Conservation (phyloP, 2,888 invertebrate genomes). For the Xanthorhoe designata region DNA sequence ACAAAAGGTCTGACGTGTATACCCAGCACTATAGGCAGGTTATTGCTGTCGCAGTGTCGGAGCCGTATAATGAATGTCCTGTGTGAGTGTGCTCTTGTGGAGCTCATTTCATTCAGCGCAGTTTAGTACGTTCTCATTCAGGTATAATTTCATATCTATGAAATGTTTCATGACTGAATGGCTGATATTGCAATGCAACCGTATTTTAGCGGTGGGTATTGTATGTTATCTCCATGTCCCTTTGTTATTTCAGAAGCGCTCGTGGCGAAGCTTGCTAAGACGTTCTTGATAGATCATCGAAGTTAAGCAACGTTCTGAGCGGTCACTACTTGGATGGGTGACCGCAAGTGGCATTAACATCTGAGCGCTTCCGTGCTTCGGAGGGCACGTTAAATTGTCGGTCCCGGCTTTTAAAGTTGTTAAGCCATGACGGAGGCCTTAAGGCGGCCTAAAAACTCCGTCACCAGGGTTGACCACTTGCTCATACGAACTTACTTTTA, state of each 20-base stretch:
- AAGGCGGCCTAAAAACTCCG: too few species aligned
- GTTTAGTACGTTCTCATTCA: conserved; percentile 9
- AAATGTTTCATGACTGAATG: conserved; percentile 1
- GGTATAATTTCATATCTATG: conserved; percentile 18
- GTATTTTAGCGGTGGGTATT: conserved; percentile 3
- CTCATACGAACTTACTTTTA: too few species aligned
- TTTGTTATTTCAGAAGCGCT: neutral
- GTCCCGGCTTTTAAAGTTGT: too few species aligned
- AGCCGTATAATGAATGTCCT: conserved; percentile 15
- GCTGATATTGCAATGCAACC: neutral
- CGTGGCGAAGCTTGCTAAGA: too few species aligned
- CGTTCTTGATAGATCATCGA: too few species aligned
- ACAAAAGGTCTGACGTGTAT: neutral
- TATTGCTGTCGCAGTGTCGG: conserved; percentile 34
- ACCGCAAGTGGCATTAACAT: too few species aligned
- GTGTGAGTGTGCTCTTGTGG: neutral
- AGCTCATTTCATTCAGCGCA: conserved; percentile 8
- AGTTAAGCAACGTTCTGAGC: too few species aligned
- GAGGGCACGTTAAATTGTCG: too few species aligned
- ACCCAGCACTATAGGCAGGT: neutral
- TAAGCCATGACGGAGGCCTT: too few species aligned
- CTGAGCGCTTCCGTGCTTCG: too few species aligned
- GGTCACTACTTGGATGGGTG: too few species aligned
- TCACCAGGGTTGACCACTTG: too few species aligned
- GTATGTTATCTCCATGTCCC: neutral